Evolutionary conservation across 2,888 invertebrate genomes (phyloP), one percentile per base, ranked within the genome.

Genomic region (Plebejus anna): DNA sequence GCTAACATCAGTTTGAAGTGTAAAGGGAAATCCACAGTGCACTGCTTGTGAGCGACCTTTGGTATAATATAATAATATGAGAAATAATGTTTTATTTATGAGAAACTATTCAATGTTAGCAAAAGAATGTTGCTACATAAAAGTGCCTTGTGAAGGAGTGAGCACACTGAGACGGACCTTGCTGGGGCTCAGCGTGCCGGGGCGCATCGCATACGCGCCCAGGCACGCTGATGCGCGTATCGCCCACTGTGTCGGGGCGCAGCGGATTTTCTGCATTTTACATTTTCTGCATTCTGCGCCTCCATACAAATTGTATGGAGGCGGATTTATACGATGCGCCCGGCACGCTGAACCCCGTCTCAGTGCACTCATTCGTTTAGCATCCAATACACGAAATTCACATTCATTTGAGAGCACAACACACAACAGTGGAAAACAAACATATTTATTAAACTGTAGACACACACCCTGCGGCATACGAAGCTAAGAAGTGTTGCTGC

Each of bases 1-100:
- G 13, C 28, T 66, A 66, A 66, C 66, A 66, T 66, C 66, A 13
- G 66, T 32, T 66, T 66, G 32, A 66, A 66, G 32, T 32, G 66
- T 66, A 32, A 66, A 32, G 66, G 32, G 4, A 4, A 32, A 13
- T 32, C 1, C 32, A 66, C 66, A 32, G 13, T 16, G 66, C 66
- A 66, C 32, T 5, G 4, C 5, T 66, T 16, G 6, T 66, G 22
- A 32, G 13, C 66, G 28, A 66, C 5, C 5, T 61, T 28, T 11
- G 6, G 59, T n/a, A 59, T 55, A 22, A 22, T 22, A 22, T 22
- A 22, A 55, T 57, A 22, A 59, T 59, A 4, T 55, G 55, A 16
- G 1, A 16, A 59, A 28, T 28, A 28, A 11, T 66, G 13, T 66
- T 32, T 66, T 32, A 28, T 28, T 66, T 16, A 28, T 28, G 0